Base-by-base conservation (phyloP, 30 jellyfish, hydroid and myxozoan species). In the Hydra vulgaris region DNA sequence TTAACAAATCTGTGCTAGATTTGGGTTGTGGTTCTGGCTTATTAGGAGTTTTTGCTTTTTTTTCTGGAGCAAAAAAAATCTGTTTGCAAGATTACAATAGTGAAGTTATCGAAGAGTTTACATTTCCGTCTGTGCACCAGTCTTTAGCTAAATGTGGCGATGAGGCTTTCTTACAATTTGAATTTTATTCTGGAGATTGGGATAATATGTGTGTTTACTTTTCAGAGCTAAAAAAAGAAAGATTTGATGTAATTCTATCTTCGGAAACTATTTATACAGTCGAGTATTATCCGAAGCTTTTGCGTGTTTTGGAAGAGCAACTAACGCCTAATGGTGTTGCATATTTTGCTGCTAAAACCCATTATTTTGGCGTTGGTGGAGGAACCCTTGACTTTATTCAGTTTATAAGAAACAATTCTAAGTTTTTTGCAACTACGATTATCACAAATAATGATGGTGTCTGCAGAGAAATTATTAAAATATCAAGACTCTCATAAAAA, bases 361-460 rank as follows among this genome's bases (percentile, higher is more conserved):
- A 85, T 76, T 94, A 94, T 78, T 94, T 94, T 82, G 99, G 99
- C 17, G 99, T 94, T 23, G 99, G 96, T 26, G 99, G 99, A 23
- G 85, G 99, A n/a, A 83, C 95, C 7, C 77, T 73, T 25, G 92
- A 79, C 12, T 94, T 94, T 69, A 23, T 76, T 77, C 82, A 81
- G 21, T 94, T 21, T 82, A 72, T 94, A 15, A 74, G 53, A 22
- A 54, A 53, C 24, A 23, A 69, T 27, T 84, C 84, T 8, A 52
- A 54, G 23, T 87, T 87, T 21, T 21, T 66, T 19, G 79, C 71
- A 0, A 74, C 77, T 40, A 54, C 40, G n/a, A 88, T 88, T 12
- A 24, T 20, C 40, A 73, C 82, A 55, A 66, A 82, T 27, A 27
- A 73, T 17, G 91, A 87, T 17, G 96, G 93, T 80, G 90, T 94